Percentiles rank a stretch among this genome's conserved stretches.
Evolutionary conservation across 1,140 invertebrate species (phyloP).

Genomic region (Gerris buenoi): DNA sequence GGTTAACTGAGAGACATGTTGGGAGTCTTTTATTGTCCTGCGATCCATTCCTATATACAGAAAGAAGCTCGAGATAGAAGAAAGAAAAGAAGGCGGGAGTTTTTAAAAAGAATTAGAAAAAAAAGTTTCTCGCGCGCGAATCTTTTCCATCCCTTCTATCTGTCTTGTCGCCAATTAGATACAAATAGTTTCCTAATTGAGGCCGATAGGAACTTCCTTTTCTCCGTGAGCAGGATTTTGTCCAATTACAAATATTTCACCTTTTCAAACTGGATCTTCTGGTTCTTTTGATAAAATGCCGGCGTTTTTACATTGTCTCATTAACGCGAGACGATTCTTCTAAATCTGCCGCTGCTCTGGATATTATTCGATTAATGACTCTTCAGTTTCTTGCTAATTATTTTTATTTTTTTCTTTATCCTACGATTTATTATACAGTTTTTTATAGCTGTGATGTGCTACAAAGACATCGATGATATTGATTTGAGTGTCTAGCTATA

Average conservation of each 20-base stretch:
- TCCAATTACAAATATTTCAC: background rate
- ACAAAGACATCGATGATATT: too few species aligned
- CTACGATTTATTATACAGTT: too few species aligned
- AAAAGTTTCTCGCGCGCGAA: too few species aligned
- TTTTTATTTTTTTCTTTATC: too few species aligned
- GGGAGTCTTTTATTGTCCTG: background rate
- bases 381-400: too few species aligned
- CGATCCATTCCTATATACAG: background rate
- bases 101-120: background rate
- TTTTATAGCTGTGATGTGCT: too few species aligned
- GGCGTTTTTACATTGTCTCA: background rate
- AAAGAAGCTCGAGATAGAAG: background rate
- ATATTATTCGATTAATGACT: too few species aligned
- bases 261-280: background rate
- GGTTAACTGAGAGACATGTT: background rate
- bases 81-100: too few species aligned
- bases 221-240: too few species aligned
- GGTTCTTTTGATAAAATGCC: background rate
- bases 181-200: background rate
- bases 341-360: too few species aligned
- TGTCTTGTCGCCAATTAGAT: background rate
- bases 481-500: too few species aligned
- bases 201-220: background rate
- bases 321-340: too few species aligned
- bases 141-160: background rate